phyloP scores from a whole-genome alignment of 2,888 invertebrate species.

The Eupithecia pulchellata region DNA sequence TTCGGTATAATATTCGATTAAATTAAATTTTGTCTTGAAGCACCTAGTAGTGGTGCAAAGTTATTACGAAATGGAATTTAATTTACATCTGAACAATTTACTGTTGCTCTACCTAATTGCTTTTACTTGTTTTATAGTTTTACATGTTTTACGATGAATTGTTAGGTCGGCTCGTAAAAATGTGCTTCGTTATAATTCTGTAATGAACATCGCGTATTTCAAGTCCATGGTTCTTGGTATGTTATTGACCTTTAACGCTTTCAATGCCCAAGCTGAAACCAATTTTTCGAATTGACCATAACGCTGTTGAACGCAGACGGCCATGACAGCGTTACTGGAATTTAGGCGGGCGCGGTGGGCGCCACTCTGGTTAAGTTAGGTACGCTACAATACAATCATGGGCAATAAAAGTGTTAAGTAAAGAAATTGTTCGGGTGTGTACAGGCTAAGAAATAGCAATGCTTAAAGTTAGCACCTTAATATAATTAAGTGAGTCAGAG shows the following conservation, averaged over 20 bases:
- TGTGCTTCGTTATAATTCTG: conserved; percentile 7
- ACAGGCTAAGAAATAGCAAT: no score
- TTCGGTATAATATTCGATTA: conserved; percentile 15
- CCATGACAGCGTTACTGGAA: no score
- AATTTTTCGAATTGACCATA: no score
- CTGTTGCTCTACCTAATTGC: conserved; percentile 26
- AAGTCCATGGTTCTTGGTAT: neutral
- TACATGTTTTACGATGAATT: conserved; percentile 25
- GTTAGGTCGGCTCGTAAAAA: conserved; percentile 15
- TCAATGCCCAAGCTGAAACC: no score
- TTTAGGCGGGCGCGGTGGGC: no score
- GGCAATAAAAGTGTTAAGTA: no score
- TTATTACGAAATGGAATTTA: conserved; percentile 25
- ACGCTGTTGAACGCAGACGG: no score
- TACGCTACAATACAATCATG: no score
- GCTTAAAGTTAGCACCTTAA: no score
- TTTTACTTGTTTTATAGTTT: conserved; percentile 29
- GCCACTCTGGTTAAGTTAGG: no score
- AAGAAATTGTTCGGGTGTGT: no score
- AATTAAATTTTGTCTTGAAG: conserved; percentile 12
- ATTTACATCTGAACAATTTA: conserved; percentile 27
- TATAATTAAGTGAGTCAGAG: no score
- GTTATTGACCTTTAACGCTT: neutral
- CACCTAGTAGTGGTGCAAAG: conserved; percentile 9
- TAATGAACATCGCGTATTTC: neutral